Base-by-base conservation (phyloP, 1,140 invertebrate species). In the Orius insidiosus region DNA sequence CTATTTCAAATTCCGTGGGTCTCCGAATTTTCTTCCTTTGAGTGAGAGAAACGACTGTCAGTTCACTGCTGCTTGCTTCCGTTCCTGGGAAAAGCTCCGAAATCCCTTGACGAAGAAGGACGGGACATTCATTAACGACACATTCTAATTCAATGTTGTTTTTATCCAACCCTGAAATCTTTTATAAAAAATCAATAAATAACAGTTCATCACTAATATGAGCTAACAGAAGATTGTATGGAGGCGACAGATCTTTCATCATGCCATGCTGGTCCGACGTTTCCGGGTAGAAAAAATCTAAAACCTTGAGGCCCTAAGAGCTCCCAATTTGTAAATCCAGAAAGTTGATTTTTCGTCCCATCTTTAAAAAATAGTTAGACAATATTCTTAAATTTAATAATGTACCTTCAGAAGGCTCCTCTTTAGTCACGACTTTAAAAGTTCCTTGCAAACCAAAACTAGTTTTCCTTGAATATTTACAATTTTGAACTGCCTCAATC, bases 251-350 rank as follows among this genome's bases (percentile, higher is more conserved):
- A 55, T 2, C 63, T 62, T 31, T 62, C 63, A 49, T 71, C 64
- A 38, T 69, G 59, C 67, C 70, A 74, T 2, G 71, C 70, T 10
- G 73, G 68, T 1, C 78, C 80, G 0, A 75, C 65, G 35, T 68
- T 69, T 38, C 80, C 77, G 33, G 79, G 79, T 32, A 85, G 59
- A 49, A 74, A 76, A 59, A 83, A 76, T 36, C 78, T 63, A 50
- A 72, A 72, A 38, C 78, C 76, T 39, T 65, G 60, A 0, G 72
- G 69, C 24, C 70, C 70, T 16, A 82, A 58, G 10, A 76, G 53
- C 49, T 75, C 71, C 72, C 72, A 75, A 44, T 74, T 74, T 2
- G 67, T 66, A 30, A 66, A 54, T 24, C 57, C 55, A 49, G 57
- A 58, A 40, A 55, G 47, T 9, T 56, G 51, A 35, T 49, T 49